These are phyloP conservation scores for Passer domesticus DNA, from an alignment of 2,113 vertebrate genomes.

Conservation along the genomic window DNA sequence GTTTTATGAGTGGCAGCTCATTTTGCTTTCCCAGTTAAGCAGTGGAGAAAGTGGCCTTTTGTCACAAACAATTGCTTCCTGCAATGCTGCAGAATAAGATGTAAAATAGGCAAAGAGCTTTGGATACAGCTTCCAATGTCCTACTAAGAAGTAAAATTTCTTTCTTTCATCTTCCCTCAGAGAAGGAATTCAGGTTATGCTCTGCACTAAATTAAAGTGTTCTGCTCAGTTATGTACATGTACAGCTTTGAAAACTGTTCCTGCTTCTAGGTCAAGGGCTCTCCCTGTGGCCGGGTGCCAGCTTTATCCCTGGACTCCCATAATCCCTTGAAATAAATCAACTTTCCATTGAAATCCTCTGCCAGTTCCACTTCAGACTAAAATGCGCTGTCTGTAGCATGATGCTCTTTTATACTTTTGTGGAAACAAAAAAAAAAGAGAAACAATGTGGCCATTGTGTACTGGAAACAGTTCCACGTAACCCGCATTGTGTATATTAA, in stretches of 20 bases:
- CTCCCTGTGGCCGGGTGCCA: constrained; percentile 74
- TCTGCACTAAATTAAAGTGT: constrained; percentile 57
- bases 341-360: constrained; percentile 75
- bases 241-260: constrained; percentile 63
- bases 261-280: constrained; percentile 81
- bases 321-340: constrained; percentile 79
- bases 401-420: constrained; percentile 58
- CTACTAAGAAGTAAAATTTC: constrained; percentile 50
- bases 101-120: constrained; percentile 54
- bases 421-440: constrained; percentile 11
- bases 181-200: constrained; percentile 67
- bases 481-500: background rate
- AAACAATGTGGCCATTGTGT: constrained; percentile 42
- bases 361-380: constrained; percentile 68
- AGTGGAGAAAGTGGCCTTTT: constrained; percentile 44
- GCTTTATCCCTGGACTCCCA: constrained; percentile 71
- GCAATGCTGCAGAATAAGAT: constrained; percentile 46
- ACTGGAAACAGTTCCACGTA: background rate
- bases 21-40: constrained; percentile 53
- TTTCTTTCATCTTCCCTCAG: constrained; percentile 62
- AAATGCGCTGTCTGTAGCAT: constrained; percentile 47
- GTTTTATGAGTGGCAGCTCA: constrained; percentile 64
- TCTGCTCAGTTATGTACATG: constrained; percentile 51
- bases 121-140: constrained; percentile 45
- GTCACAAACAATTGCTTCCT: constrained; percentile 64